Percentiles rank a stretch among this genome's conserved stretches.
phyloP scores from a whole-genome alignment of 2,113 vertebrate genomes.

The Rhinichthys klamathensis region DNA sequence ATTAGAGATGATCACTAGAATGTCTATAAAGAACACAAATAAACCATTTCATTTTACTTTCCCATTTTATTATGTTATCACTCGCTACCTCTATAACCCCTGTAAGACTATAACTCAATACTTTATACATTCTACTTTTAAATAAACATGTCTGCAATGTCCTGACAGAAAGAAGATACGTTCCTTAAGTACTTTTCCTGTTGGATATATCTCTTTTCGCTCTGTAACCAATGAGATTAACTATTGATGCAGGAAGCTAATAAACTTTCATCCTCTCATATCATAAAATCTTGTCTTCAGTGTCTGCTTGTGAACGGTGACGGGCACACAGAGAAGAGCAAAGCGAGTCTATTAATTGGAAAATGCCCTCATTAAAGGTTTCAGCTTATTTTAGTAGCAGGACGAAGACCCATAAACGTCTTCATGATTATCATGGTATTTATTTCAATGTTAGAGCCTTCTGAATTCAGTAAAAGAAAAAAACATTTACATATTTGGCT shows the following conservation, averaged over 20 bases:
- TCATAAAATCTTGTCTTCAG: slow-evolving; percentile 46
- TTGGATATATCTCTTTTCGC: not conserved
- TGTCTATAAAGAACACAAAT: not conserved
- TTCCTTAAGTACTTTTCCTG: not conserved
- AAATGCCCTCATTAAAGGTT: slow-evolving; percentile 18
- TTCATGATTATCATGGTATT: not conserved
- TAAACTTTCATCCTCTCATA: slow-evolving; percentile 37
- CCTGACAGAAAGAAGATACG: not conserved
- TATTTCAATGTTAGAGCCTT: not conserved
- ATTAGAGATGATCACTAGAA: not conserved
- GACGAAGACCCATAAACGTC: slow-evolving; percentile 1
- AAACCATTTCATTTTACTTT: not conserved
- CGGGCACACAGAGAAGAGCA: slow-evolving; percentile 23
- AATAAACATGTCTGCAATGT: not conserved
- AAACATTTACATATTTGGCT: not conserved
- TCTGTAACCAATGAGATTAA: slow-evolving; percentile 7
- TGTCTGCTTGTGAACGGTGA: slow-evolving; percentile 40
- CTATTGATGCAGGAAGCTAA: slow-evolving; percentile 34
- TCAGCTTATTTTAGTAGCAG: slow-evolving; percentile 9
- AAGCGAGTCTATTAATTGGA: slow-evolving; percentile 24
- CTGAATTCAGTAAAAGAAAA: not conserved
- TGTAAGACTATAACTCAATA: not conserved
- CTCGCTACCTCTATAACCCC: not conserved
- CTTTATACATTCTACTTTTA: not conserved
- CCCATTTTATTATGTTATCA: not conserved